Percentiles rank a stretch among this genome's conserved stretches.
Evolutionary conservation across 2,113 vertebrate genomes (phyloP).

Genomic region (Rallus limicola): DNA sequence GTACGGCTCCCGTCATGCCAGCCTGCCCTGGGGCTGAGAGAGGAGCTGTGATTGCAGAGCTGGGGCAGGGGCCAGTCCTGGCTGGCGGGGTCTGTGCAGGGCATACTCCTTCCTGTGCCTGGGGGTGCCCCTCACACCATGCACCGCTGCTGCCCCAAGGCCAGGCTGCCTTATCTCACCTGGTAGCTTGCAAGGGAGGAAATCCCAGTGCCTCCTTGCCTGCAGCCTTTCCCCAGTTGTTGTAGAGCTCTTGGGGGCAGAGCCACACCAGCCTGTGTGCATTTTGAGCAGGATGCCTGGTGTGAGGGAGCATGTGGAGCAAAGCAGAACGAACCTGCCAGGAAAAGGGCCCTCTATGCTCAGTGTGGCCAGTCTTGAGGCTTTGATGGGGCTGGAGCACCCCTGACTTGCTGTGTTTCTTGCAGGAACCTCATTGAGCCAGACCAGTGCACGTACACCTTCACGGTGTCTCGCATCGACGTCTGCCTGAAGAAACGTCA

Average conservation of each 20-base stretch:
- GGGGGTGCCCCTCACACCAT: fast-evolving
- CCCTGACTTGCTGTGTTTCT: neutral
- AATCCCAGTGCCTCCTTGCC: neutral
- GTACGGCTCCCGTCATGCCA: slow-evolving; percentile 55
- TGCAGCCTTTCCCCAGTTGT: neutral
- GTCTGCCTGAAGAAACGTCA: slow-evolving; percentile 94
- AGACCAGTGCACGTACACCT: slow-evolving; percentile 89
- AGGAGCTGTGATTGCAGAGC: neutral
- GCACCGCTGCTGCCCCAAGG: neutral
- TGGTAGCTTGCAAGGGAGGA: neutral
- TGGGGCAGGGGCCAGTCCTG: neutral
- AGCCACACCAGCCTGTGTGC: neutral
- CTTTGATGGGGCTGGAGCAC: neutral
- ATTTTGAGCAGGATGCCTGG: neutral
- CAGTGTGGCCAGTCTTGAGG: fast-evolving
- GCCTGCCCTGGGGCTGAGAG: neutral
- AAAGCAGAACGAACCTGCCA: neutral
- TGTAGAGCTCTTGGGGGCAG: neutral
- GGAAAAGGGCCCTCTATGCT: neutral
- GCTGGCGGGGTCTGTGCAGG: neutral
- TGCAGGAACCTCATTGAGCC: slow-evolving; percentile 95
- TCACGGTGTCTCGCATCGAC: slow-evolving; percentile 88
- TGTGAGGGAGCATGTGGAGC: neutral
- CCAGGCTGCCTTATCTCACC: neutral
- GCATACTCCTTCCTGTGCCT: neutral